Evolutionary conservation across 2,797 vertebrate genomes (phyloP), one percentile per base, ranked within the genome.

Genomic region (Oreochromis mossambicus): DNA sequence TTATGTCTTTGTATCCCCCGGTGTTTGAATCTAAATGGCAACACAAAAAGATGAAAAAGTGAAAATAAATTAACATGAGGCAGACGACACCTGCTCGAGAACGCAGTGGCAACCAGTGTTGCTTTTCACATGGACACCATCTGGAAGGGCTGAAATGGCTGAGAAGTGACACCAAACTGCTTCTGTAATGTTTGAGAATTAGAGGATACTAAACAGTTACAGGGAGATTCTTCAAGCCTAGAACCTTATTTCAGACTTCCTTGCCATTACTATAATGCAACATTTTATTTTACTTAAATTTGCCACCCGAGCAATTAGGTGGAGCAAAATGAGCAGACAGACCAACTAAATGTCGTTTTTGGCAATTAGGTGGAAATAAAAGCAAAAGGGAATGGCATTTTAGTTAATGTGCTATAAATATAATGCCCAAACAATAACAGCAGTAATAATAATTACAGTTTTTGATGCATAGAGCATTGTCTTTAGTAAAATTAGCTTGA

Each of bases 101-200:
- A 92, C 81, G 84, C 43, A 79, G 84, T 84, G 83, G 81, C 83
- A 87, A 83, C 88, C 84, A 54, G 58, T 79, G 82, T 66, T 82
- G 75, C 73, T 82, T 88, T 83, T 88, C 84, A 89, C 86, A 91
- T 89, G 82, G 87, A 89, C 84, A 76, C 90, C 87, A 88, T 88
- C 86, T 92, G 87, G 83, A 50, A 46, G 78, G 85, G 79, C 84
- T 83, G 75, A 77, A 83, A 78, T 79, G 85, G 29, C 85, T 86
- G 87, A 82, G 73, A 75, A 84, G 77, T 77, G 83, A 85, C 85
- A 63, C 63, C 75, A 76, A 80, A 76, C 84, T 84, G 90, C 51
- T 55, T 46, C 75, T 81, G 24, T 80, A 38, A 81, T 83, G 77
- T 76, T 38, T 77, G 54, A 63, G 58, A 85, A 73, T 73, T 41